phyloP scores from a whole-genome alignment of 2,888 invertebrate genomes.

The Eristalinus sepulchralis region DNA sequence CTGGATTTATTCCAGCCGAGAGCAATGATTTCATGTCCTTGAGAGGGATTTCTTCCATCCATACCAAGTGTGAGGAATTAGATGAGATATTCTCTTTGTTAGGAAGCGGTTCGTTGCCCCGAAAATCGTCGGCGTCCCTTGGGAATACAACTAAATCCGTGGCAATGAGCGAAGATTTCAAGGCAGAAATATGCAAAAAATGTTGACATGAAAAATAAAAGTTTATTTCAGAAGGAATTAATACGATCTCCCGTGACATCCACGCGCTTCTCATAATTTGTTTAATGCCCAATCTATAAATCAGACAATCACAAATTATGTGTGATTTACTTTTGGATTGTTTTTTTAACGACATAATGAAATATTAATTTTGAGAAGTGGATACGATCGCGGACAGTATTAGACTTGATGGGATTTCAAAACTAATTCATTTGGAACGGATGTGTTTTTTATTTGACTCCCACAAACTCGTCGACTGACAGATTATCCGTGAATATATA shows the following conservation, averaged over 20 bases:
- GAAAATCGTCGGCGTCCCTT: no score
- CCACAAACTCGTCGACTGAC: constrained; percentile 1
- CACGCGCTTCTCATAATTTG: neutral
- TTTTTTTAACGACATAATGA: constrained; percentile 13
- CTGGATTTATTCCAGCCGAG: neutral
- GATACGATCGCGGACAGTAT: neutral
- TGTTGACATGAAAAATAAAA: neutral
- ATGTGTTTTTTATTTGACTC: constrained; percentile 10
- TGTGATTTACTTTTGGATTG: neutral
- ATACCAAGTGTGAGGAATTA: neutral
- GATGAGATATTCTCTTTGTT: no score
- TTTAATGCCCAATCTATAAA: neutral
- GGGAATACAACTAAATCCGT: no score
- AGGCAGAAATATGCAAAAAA: no score
- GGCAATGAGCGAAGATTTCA: no score
- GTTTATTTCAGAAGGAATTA: neutral
- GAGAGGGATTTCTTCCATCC: neutral
- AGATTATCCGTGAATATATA: neutral
- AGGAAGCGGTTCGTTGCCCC: no score
- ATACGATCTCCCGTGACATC: neutral
- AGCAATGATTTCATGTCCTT: neutral
- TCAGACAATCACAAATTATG: constrained; percentile 32
- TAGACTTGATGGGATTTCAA: neutral
- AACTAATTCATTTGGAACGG: constrained; percentile 17
- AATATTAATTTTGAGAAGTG: neutral